Base-by-base conservation (phyloP, 2,888 invertebrate species). In the Calameuta idolon region DNA sequence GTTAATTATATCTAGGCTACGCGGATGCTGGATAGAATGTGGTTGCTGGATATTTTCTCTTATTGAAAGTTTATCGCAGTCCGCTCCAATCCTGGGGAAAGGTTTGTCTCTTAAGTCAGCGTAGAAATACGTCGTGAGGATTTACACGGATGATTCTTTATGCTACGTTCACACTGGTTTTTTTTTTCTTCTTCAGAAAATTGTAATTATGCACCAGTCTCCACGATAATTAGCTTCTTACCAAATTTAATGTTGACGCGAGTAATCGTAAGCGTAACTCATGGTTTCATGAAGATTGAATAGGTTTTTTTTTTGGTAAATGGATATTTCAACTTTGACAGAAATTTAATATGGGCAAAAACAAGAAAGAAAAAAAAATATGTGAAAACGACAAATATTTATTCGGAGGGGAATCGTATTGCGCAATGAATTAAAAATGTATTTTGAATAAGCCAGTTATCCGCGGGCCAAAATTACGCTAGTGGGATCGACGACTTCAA, bases 11-110 rank as follows among this genome's bases (percentile, higher is more conserved):
- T 34, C 37, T 74, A 34, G 74, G 74, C 74, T 31, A 37, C 33
- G 74, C 35, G 74, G 74, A 74, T 74, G 77, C 75, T 77, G 74
- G 69, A 77, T 76, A 73, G 79, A 79, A 81, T 80, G 79, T 77
- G 77, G 78, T 75, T 77, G 75, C 73, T 55, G 69, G 55, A 74
- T 33, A 33, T 78, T 77, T 75, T 74, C 74, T 35, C 69, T 79
- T 75, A 35, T 74, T 30, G 74, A 74, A 74, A 74, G 74, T 74
- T 74, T 30, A 37, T 74, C 74, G n/a, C 31, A 55, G 23, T 23
- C 55, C 55, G 55, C 55, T 55, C 55, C 23, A 23, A 55, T 55
- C 55, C 55, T 55, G 55, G 55, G 55, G 55, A 55, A 55, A 55
- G 55, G 55, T 55, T 55, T 55, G 23, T 55, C 2, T 55, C 55